phyloP scores from a whole-genome alignment of 2,113 vertebrate species.

The Otolemur garnettii region DNA sequence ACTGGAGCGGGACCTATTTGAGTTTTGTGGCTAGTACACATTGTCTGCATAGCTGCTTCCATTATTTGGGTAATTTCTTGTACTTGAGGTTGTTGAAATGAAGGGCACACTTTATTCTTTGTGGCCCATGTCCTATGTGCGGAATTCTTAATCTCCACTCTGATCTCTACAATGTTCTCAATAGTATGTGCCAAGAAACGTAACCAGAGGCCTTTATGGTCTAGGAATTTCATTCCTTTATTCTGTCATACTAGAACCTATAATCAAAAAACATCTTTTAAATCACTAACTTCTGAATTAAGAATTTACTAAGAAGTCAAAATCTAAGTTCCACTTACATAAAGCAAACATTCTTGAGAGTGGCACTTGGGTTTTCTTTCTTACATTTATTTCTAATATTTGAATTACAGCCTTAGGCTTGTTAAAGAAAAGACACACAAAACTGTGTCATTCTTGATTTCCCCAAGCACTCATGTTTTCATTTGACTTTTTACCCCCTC shows the following conservation, averaged over 20 bases:
- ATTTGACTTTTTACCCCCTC: neutral
- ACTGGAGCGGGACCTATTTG: neutral
- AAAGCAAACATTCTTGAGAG: constrained; percentile 30
- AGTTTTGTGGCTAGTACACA: neutral
- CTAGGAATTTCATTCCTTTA: constrained; percentile 59
- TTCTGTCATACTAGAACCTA: constrained; percentile 61
- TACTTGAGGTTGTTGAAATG: neutral
- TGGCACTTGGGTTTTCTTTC: constrained; percentile 32
- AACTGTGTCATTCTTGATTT: constrained; percentile 7
- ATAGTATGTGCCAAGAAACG: constrained; percentile 47
- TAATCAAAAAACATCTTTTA: constrained; percentile 69
- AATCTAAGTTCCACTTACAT: constrained; percentile 56
- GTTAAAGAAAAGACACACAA: neutral
- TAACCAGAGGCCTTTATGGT: constrained; percentile 42
- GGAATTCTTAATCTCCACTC: constrained; percentile 29
- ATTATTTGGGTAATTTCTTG: constrained; percentile 17
- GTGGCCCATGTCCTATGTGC: neutral
- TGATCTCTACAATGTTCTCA: constrained; percentile 36
- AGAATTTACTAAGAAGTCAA: constrained; percentile 22
- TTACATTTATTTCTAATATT: neutral
- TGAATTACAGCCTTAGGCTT: neutral
- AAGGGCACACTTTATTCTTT: constrained; percentile 32
- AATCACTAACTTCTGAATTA: constrained; percentile 61
- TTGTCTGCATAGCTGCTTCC: neutral
- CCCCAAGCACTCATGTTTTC: neutral